phyloP scores from a whole-genome alignment of 2,888 invertebrate genomes.

The Pseudoips prasinana region DNA sequence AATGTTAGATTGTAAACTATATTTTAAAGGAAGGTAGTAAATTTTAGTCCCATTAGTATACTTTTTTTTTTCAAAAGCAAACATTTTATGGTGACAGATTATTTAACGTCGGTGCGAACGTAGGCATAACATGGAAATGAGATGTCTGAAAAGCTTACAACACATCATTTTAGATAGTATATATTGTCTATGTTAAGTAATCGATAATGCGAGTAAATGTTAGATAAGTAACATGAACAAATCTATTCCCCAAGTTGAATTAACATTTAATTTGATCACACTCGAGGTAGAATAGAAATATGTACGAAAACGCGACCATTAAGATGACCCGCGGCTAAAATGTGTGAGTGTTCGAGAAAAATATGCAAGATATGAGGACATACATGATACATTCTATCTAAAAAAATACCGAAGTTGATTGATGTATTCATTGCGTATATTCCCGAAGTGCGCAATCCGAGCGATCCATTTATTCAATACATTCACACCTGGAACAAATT shows the following conservation, averaged over 20 bases:
- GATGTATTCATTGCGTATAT: slow-evolving; percentile 33
- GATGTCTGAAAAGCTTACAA: slow-evolving; percentile 15
- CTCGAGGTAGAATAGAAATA: slow-evolving; percentile 17
- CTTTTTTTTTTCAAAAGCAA: no score
- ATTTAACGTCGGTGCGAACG: no score
- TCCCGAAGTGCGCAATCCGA: slow-evolving; percentile 34
- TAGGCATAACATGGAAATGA: slow-evolving; percentile 8
- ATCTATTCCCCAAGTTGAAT: slow-evolving; percentile 16
- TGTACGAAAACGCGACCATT: slow-evolving; percentile 16
- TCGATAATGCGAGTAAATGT: slow-evolving; percentile 20
- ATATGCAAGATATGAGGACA: slow-evolving; percentile 17
- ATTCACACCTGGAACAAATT: slow-evolving; percentile 35
- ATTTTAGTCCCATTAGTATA: no score
- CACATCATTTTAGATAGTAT: slow-evolving; percentile 15
- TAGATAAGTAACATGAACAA: slow-evolving; percentile 13
- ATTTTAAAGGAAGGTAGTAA: no score
- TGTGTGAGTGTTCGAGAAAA: slow-evolving; percentile 15
- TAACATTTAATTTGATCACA: slow-evolving; percentile 24
- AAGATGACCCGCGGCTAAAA: slow-evolving; percentile 16
- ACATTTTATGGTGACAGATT: no score
- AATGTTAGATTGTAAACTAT: no score
- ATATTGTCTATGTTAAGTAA: slow-evolving; percentile 15
- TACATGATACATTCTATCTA: no score
- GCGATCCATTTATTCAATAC: slow-evolving; percentile 25
- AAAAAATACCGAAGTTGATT: slow-evolving; percentile 14